phyloP scores from a whole-genome alignment of 2,888 invertebrate genomes.

The Drosophila kanekoi region DNA sequence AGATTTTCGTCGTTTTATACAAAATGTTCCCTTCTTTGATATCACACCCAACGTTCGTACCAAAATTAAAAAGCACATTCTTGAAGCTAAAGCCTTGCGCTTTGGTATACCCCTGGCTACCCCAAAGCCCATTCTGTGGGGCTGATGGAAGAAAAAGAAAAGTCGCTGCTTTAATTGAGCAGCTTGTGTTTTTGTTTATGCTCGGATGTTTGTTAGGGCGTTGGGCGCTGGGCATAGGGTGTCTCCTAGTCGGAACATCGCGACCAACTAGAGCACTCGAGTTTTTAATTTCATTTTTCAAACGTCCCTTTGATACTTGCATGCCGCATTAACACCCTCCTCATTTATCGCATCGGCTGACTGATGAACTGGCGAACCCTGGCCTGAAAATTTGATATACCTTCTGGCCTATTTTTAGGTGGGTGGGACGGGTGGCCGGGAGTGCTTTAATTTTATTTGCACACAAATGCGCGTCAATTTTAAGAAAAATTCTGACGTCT shows the following conservation, averaged over 20 bases:
- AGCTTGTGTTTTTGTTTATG: background rate
- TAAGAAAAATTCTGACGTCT: conserved; percentile 60
- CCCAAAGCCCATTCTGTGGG: background rate
- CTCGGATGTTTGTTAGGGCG: too few relatives aligned
- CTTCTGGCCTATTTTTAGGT: conserved; percentile 45
- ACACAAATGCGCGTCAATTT: conserved; percentile 75
- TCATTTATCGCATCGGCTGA: conserved; percentile 40
- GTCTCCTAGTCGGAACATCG: background rate
- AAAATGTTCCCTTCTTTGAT: too few relatives aligned
- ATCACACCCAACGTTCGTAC: too few relatives aligned
- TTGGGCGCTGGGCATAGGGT: background rate
- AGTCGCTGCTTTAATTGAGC: background rate
- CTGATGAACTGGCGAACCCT: conserved; percentile 58
- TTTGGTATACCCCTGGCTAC: too few relatives aligned
- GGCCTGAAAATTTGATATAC: conserved; percentile 84
- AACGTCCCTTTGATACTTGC: conserved; percentile 80
- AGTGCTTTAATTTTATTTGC: conserved; percentile 78
- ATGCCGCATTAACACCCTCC: conserved; percentile 79
- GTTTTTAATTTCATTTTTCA: conserved; percentile 78
- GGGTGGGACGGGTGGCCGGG: conserved; percentile 33
- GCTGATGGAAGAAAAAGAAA: background rate
- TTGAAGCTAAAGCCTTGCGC: too few relatives aligned
- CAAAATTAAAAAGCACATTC: too few relatives aligned
- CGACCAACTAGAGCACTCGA: conserved; percentile 5
- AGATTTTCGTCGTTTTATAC: too few relatives aligned